Evolutionary conservation across 2,888 invertebrate genomes (phyloP), one percentile per base, ranked within the genome.

Genomic region (Zygaena filipendulae): DNA sequence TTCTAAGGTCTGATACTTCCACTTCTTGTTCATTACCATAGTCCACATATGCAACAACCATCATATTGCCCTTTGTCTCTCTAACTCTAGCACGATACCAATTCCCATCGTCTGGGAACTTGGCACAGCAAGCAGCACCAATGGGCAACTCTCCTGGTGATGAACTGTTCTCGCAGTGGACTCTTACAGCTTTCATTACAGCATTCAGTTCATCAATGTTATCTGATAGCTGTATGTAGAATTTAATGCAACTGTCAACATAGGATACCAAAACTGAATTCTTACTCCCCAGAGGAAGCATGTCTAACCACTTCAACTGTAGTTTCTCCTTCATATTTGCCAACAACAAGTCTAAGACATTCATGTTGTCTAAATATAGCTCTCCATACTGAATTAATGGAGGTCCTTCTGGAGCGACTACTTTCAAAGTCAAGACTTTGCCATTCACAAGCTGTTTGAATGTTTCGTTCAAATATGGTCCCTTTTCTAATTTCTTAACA

Each of bases 11-110:
- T 7, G 79, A 68, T 1, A 79, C 57, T 4, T 81, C 61, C 2
- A 94, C 85, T n/a, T 82, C 82, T 55, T 95, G 95, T 49, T 92
- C 89, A 67, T 97, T 97, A 4, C 98, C 98, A 71, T 92, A 99
- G 72, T 99, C 98, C 9, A 98, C 88, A 69, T 95, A 98, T 2
- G 87, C 81, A 1, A 98, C 90, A 30, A 84, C 70, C 1, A 87
- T 82, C 35, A 83, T 83, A 3, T 77, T 77, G 2, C 74, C 79
- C 16, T 81, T 80, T 3, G 86, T 67, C 21, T 84, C 83, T 36
- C 87, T 79, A 5, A 97, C 84, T 52, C 86, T 83, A 0, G 94
- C 97, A 40, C 98, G 82, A 61, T 97, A 97, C 96, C 97, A 98
- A 51, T 90, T 88, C 14, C 84, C 83, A 62, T 94, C 93, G 25